Conservation (phyloP, 2,113 vertebrate species). For the Neogobius melanostomus region DNA sequence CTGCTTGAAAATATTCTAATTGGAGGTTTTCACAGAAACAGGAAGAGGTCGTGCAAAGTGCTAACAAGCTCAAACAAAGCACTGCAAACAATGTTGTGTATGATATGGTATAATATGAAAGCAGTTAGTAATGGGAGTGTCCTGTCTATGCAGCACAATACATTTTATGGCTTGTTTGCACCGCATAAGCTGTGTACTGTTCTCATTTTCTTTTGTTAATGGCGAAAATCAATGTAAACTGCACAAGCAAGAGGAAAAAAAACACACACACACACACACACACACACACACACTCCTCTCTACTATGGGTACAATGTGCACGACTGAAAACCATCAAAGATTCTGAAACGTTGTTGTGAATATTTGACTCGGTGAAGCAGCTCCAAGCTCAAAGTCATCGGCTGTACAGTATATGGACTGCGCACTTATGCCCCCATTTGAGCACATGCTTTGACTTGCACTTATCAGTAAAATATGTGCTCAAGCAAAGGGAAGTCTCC, state of each 20-base stretch:
- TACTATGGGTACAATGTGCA: neutral
- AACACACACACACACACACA: neutral
- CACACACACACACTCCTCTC: too few species aligned
- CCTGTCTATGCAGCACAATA: neutral
- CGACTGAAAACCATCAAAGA: neutral
- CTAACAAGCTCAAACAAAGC: neutral
- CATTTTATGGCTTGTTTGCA: neutral
- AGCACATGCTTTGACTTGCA: slow-evolving; percentile 9
- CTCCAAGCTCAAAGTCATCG: neutral
- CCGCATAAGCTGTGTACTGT: neutral
- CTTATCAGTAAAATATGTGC: slow-evolving; percentile 22
- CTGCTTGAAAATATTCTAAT: neutral
- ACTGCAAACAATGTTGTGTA: neutral
- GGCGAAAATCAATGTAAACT: slow-evolving; percentile 5
- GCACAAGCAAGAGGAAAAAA: neutral
- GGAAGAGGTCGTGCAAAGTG: neutral
- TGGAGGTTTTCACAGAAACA: neutral
- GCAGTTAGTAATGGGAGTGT: neutral
- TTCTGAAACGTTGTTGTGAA: neutral
- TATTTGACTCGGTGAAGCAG: too few species aligned
- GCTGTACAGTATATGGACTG: neutral
- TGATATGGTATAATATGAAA: neutral
- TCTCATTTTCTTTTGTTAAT: slow-evolving; percentile 12
- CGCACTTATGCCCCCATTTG: slow-evolving; percentile 10
- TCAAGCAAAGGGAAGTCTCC: slow-evolving; percentile 14